Evolutionary conservation across 2,113 vertebrate species (phyloP).

Genomic region (Lepidothrix coronata): DNA sequence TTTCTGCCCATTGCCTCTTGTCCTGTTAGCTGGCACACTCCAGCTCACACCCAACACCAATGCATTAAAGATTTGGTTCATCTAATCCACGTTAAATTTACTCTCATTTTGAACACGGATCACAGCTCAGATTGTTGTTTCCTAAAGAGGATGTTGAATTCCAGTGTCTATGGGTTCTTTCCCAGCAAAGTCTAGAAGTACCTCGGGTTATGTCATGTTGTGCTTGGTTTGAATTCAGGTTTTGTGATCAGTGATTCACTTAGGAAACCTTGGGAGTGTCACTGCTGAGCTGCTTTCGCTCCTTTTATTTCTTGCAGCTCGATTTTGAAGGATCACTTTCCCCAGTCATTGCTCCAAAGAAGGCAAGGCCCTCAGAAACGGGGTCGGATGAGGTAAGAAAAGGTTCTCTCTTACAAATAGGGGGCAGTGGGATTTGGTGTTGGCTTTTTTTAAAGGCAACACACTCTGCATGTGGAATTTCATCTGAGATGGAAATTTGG

Average conservation of each 20-base stretch:
- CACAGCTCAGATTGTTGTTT: background rate
- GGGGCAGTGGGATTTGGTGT: background rate
- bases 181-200: background rate
- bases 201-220: background rate
- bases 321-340: slow-evolving; percentile 96
- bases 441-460: background rate
- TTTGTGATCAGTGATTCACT: background rate
- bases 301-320: slow-evolving; percentile 76
- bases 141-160: background rate
- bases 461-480: background rate
- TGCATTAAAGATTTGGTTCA: background rate
- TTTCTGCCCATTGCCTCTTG: too few species aligned
- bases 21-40: background rate
- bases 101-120: background rate
- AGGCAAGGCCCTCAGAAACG: slow-evolving; percentile 91
- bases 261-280: background rate
- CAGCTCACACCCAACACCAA: background rate
- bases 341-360: slow-evolving; percentile 97
- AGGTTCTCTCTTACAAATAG: background rate
- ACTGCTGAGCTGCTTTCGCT: background rate
- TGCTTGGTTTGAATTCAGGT: background rate
- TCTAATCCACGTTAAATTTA: background rate
- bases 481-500: background rate
- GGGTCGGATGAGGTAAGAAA: slow-evolving; percentile 92
- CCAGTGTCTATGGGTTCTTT: background rate